Conservation (phyloP, 2,888 invertebrate species). For the Acronicta alni region DNA sequence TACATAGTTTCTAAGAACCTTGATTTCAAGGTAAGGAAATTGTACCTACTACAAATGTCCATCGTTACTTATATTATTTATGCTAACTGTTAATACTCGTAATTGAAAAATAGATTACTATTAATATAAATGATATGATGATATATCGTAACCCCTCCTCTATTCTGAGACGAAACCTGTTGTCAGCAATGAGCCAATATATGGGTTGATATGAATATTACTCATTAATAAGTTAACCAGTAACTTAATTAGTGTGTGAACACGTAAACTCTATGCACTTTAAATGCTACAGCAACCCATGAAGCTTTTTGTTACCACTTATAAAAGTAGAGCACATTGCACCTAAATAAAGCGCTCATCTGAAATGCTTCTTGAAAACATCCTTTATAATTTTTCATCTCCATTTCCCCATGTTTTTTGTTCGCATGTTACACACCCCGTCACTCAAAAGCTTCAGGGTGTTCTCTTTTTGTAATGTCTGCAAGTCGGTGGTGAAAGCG, state of each 20-base stretch:
- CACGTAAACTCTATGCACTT: conserved; percentile 9
- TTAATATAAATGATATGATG: too few species aligned
- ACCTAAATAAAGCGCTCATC: conserved; percentile 31
- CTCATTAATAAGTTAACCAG: neutral
- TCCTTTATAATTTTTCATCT: conserved; percentile 72
- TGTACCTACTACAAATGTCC: too few species aligned
- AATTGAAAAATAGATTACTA: too few species aligned
- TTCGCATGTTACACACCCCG: conserved; percentile 75
- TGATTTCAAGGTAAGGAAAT: too few species aligned
- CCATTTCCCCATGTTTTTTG: conserved; percentile 74
- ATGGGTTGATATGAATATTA: too few species aligned
- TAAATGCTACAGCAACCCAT: neutral
- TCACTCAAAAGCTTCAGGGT: conserved; percentile 81
- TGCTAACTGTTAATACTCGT: too few species aligned
- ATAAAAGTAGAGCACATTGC: conserved; percentile 25
- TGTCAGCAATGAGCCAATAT: too few species aligned
- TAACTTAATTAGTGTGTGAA: conserved; percentile 7
- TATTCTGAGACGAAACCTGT: too few species aligned
- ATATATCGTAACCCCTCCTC: too few species aligned
- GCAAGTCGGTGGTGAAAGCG: conserved; percentile 85
- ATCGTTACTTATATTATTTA: too few species aligned
- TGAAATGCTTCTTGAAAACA: conserved; percentile 63
- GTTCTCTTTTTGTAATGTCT: conserved; percentile 85
- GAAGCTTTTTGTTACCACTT: conserved; percentile 26
- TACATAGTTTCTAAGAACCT: too few species aligned